phyloP scores from a whole-genome alignment of 2,113 vertebrate genomes.

The Dipodomys ordii region DNA sequence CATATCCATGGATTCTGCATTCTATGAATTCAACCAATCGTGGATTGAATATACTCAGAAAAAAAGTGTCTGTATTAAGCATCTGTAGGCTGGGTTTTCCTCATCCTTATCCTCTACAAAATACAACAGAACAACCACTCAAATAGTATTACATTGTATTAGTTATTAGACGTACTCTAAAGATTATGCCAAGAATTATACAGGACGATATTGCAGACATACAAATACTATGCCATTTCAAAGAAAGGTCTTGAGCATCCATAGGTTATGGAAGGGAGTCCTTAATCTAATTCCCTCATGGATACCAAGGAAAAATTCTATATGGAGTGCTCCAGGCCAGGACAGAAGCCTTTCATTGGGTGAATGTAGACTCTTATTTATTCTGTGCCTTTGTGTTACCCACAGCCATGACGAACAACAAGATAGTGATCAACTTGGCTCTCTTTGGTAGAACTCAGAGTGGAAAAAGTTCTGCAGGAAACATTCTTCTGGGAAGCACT shows the following conservation, averaged over 20 bases:
- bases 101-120: neutral
- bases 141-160: neutral
- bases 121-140: neutral
- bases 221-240: neutral
- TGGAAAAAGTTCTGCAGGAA: constrained; percentile 92
- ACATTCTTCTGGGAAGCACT: constrained; percentile 89
- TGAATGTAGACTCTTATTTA: neutral
- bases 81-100: neutral
- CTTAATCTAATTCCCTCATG: neutral
- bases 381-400: neutral
- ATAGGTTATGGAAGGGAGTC: neutral
- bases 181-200: neutral
- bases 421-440: constrained; percentile 87
- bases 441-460: constrained; percentile 89
- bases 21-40: neutral
- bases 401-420: constrained; percentile 58
- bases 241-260: neutral
- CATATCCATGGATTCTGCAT: neutral
- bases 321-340: neutral
- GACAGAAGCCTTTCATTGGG: neutral
- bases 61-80: neutral
- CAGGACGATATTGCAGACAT: neutral
- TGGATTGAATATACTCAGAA: neutral
- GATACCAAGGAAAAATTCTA: neutral
- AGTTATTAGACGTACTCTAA: neutral